A percentile compares a stretch with the other conserved stretches of the same genome.
phyloP scores from a whole-genome alignment of 1,140 invertebrate genomes.

The Oedothorax gibbosus region DNA sequence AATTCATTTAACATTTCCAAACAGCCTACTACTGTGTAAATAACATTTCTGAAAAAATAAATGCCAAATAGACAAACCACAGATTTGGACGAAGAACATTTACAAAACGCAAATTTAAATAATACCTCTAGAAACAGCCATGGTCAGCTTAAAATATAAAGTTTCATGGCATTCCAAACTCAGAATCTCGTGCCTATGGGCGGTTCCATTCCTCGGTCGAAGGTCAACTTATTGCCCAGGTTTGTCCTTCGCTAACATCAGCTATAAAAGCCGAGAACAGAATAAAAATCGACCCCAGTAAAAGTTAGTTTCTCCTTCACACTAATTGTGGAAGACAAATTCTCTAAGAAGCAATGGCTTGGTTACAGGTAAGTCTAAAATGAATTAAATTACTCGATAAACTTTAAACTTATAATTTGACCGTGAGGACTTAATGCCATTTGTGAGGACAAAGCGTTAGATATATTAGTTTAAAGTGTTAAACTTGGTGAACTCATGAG shows the following conservation, averaged over 20 bases:
- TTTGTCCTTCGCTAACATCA: background rate
- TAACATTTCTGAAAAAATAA: no score
- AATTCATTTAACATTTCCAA: no score
- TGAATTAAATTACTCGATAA: background rate
- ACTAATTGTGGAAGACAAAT: background rate
- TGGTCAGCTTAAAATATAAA: no score
- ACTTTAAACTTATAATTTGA: background rate
- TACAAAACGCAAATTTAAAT: no score
- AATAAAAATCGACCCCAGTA: constrained; percentile 23
- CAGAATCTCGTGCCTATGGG: constrained; percentile 18
- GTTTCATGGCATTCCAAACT: constrained; percentile 2
- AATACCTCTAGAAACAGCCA: no score
- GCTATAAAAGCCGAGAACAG: constrained; percentile 18
- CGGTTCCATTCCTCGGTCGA: constrained; percentile 28
- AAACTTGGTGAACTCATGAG: no score
- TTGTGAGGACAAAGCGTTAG: no score
- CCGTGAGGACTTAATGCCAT: no score
- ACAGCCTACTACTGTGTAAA: no score
- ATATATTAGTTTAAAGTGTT: no score
- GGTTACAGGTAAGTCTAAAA: constrained; percentile 4
- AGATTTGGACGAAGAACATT: no score
- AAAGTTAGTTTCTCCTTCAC: background rate
- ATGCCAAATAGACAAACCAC: no score
- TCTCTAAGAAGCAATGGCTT: background rate
- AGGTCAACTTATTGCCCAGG: constrained; percentile 32